Evolutionary conservation across 2,113 vertebrate genomes (phyloP).

Genomic region (Centropristis striata): DNA sequence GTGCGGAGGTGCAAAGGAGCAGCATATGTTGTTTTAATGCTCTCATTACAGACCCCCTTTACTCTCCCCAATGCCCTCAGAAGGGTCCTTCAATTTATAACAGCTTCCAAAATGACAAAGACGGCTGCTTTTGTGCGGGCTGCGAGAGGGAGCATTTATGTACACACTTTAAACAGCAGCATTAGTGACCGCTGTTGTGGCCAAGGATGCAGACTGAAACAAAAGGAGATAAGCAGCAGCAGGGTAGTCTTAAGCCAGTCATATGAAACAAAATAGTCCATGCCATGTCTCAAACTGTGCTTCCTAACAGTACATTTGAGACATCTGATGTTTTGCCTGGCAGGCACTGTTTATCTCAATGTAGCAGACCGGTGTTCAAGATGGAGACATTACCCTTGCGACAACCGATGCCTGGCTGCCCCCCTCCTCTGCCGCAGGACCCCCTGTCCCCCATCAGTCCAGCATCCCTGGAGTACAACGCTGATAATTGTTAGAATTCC

Average conservation of each 20-base stretch:
- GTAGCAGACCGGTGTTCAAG: constrained; percentile 73
- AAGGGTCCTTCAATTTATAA: constrained; percentile 83
- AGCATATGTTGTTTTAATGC: constrained; percentile 86
- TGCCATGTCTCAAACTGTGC: constrained; percentile 59
- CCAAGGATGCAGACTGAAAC: constrained; percentile 63
- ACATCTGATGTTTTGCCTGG: constrained; percentile 75
- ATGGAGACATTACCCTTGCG: constrained; percentile 67
- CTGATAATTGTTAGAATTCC: constrained; percentile 86
- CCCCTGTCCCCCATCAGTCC: constrained; percentile 57
- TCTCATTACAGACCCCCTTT: constrained; percentile 77
- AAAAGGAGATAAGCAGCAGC: constrained; percentile 72
- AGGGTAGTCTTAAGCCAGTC: constrained; percentile 60
- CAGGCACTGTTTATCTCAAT: constrained; percentile 82
- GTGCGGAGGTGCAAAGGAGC: constrained; percentile 67
- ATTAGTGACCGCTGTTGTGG: constrained; percentile 39
- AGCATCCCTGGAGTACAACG: constrained; percentile 71
- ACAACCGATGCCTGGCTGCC: constrained; percentile 56
- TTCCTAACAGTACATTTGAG: constrained; percentile 61
- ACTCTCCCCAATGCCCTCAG: constrained; percentile 64
- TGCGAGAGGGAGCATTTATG: constrained; percentile 66
- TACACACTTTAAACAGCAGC: constrained; percentile 53
- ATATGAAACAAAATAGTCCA: constrained; percentile 58
- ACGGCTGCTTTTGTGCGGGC: constrained; percentile 58
- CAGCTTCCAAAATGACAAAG: constrained; percentile 71
- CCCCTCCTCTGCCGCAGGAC: constrained; percentile 63